phyloP scores from a whole-genome alignment of 30 jellyfish, hydroid and myxozoan species.

The Aurelia sp. region DNA sequence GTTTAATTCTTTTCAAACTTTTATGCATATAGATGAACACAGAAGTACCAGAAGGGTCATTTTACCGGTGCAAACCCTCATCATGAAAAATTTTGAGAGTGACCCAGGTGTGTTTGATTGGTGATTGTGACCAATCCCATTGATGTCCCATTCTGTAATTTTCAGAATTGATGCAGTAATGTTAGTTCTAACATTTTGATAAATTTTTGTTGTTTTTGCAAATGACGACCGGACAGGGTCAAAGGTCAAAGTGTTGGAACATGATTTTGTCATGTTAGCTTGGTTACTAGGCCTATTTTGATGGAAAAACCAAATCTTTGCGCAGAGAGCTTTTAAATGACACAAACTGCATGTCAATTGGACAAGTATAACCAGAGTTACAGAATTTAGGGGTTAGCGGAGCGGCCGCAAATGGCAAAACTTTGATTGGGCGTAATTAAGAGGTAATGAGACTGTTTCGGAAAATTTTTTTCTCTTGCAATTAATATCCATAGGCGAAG shows the following conservation, averaged over 20 bases:
- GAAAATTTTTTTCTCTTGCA: neutral
- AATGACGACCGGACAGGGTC: slow-evolving; percentile 29
- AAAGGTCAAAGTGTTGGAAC: slow-evolving; percentile 7
- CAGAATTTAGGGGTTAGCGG: slow-evolving; percentile 1
- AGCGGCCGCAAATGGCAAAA: slow-evolving; percentile 22
- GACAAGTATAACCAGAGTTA: slow-evolving; percentile 23
- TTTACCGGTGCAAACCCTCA: neutral
- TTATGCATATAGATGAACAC: neutral
- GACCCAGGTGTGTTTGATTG: slow-evolving; percentile 3
- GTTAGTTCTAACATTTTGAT: neutral
- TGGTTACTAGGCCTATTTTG: slow-evolving; percentile 7
- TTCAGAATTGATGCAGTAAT: slow-evolving; percentile 4
- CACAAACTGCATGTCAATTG: slow-evolving; percentile 5
- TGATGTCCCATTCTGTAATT: slow-evolving; percentile 34
- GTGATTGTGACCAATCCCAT: slow-evolving; percentile 32
- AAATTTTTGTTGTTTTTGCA: neutral
- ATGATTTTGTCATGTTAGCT: neutral
- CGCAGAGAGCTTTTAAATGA: slow-evolving; percentile 1
- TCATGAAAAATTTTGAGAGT: neutral
- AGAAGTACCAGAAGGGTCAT: neutral
- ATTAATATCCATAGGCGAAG: neutral
- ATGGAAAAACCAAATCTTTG: slow-evolving; percentile 20
- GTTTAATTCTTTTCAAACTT: neutral
- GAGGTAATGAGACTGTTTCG: too few species aligned
- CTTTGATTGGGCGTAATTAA: neutral